Base-by-base conservation (phyloP, 2,888 invertebrate species). In the Agrotis puta region DNA sequence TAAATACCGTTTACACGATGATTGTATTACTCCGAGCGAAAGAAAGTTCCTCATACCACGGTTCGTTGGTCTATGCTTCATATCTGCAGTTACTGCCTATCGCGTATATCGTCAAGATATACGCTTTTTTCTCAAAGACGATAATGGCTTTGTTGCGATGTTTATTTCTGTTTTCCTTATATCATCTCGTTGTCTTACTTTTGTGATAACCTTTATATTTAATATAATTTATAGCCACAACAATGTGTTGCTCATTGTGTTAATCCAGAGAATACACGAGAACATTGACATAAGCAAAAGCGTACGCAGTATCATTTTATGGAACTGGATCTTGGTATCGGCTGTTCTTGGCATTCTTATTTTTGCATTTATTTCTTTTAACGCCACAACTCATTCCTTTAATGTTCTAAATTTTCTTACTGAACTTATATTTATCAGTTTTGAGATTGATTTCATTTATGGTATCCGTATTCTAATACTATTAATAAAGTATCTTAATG, bases 181-280 rank as follows among this genome's bases (percentile, higher is more conserved):
- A 2, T n/a, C 24, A 18, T 43, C 50, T 27, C 63, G 27, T 4
- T n/a, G 14, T 47, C 11, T 45, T 16, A 57, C 62, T 24, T 72
- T 69, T 16, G 14, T 48, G n/a, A 50, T 71, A n/a, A 27, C 65
- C 2, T 72, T 57, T 27, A 4, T 78, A 48, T 16, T 56, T 13
- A 76, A 74, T 20, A 22, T 65, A 2, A 13, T 59, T 13, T 43
- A 67, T 14, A 58, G 47, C 3, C 11, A 68, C 11, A 56, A 58
- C 3, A 75, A 80, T n/a, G 58, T 82, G 0, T n/a, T 27, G 7
- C 53, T 81, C 4, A 67, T 82, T 43, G n/a, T 76, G 3, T 64
- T 27, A 14, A 63, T 82, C 11, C 77, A 82, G 22, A 24, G 48
- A 18, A 69, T 82, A 43, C 54, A 72, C 39, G 64, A 47, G 13